Base-by-base conservation (phyloP, 1,140 invertebrate species). In the Gonatopus flavifemur region DNA sequence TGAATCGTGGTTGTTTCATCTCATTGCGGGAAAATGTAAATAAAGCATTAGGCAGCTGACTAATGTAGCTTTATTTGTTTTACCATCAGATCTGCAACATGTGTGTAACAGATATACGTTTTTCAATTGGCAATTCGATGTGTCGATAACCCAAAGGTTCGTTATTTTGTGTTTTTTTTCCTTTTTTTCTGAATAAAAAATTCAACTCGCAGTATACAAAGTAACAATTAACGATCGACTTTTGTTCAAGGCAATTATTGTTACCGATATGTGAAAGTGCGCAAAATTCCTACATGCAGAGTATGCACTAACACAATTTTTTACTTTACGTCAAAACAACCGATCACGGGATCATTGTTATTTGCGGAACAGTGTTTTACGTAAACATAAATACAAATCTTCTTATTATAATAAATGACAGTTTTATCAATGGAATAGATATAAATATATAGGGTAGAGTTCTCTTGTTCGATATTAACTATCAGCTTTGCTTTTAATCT, bases 1-100 rank as follows among this genome's bases (percentile, higher is more conserved):
- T 56, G n/a, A n/a, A n/a, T n/a, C n/a, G n/a, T 51, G 24, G 33
- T 49, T 46, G 46, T 44, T 62, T 61, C 58, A 56, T 57, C 49
- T 39, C 53, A 46, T 33, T 52, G 25, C 25, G 52, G 12, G 62
- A 69, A 67, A 42, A 71, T 67, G 66, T 74, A 70, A 74, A 74
- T 67, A 72, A 71, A 70, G 42, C 49, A 49, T 43, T 57, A 32
- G 48, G 60, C 49, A 74, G 66, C 58, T 74, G 69, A 74, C 64
- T 49, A 59, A 50, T 52, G 36, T 53, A 58, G 50, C 40, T 58
- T 55, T 52, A 59, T 54, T 38, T 38, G 9, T 52, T n/a, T n/a
- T n/a, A n/a, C n/a, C n/a, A 42, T 30, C 36, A 56, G 45, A 57
- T 28, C 44, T 37, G 55, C 69, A 70, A 67, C 67, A 71, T 71